phyloP scores from a whole-genome alignment of 2,113 vertebrate genomes.

The Oenanthe melanoleuca region DNA sequence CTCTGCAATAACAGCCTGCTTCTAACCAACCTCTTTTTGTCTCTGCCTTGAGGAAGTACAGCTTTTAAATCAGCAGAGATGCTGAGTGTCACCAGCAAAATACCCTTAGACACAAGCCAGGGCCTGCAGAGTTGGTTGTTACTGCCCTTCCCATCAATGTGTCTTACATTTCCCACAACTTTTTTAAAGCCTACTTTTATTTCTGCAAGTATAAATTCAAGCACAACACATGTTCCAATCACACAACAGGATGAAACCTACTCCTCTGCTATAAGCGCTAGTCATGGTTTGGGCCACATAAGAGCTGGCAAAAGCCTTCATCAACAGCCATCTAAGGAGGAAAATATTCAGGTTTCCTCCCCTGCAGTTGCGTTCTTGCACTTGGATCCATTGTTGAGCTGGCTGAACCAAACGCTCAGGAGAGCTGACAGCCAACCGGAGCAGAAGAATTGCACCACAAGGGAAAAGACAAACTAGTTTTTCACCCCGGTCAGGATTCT shows the following conservation, averaged over 20 bases:
- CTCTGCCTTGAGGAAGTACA: not conserved
- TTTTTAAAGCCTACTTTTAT: not conserved
- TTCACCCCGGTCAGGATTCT: slow-evolving; percentile 26
- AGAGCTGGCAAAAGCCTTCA: not conserved
- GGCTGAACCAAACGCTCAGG: slow-evolving; percentile 31
- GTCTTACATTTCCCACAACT: not conserved
- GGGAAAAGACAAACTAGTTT: slow-evolving; percentile 58
- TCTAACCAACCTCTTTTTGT: not conserved
- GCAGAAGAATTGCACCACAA: slow-evolving; percentile 66
- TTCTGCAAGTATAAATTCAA: not conserved
- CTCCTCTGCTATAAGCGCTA: not conserved
- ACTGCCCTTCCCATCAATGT: not conserved
- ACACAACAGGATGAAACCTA: not conserved
- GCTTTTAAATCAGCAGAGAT: not conserved
- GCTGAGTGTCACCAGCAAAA: not conserved
- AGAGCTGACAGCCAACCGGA: slow-evolving; percentile 72
- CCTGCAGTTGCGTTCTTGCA: not conserved
- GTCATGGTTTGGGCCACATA: not conserved
- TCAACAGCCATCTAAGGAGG: not conserved
- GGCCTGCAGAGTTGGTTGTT: not conserved
- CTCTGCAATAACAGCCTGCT: not conserved
- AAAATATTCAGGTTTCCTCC: not conserved
- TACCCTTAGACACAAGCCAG: not conserved
- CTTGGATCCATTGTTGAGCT: slow-evolving; percentile 44
- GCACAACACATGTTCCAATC: not conserved